Percentiles rank a stretch among this genome's conserved stretches.
phyloP scores from a whole-genome alignment of 1,140 invertebrate species.

The Zaprionus africanus region DNA sequence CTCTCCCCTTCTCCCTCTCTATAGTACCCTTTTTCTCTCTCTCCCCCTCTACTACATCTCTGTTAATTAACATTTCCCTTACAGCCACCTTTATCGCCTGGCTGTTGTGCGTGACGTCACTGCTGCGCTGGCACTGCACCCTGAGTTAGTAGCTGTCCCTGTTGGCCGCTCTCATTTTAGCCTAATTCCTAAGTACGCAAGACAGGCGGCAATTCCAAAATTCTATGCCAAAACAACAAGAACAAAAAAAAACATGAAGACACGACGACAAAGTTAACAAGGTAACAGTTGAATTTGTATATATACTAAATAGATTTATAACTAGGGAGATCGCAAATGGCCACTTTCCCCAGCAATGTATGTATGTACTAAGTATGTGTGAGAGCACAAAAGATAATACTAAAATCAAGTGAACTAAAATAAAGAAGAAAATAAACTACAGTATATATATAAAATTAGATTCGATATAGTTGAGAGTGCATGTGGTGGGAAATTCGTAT shows the following conservation, averaged over 20 bases:
- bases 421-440: constrained; percentile 16
- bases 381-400: constrained; percentile 32
- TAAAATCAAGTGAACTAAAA: constrained; percentile 14
- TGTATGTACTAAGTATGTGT: constrained; percentile 36
- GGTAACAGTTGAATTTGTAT: constrained; percentile 77
- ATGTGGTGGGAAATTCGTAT: constrained; percentile 15
- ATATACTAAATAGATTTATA: constrained; percentile 27
- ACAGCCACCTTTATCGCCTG: constrained; percentile 53
- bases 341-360: constrained; percentile 47
- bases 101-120: constrained; percentile 52
- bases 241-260: neutral
- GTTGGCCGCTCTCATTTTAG: constrained; percentile 54
- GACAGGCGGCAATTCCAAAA: constrained; percentile 39
- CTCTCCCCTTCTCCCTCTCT: too few species aligned
- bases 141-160: constrained; percentile 69
- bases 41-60: neutral
- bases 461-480: constrained; percentile 29
- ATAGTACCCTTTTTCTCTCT: neutral
- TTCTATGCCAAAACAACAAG: constrained; percentile 31
- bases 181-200: constrained; percentile 45
- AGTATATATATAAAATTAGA: constrained; percentile 21
- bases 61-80: constrained; percentile 1
- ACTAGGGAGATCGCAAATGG: constrained; percentile 36
- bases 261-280: constrained; percentile 66
- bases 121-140: constrained; percentile 62